Evolutionary conservation across 2,797 vertebrate species (phyloP).

Genomic region (Rhinophrynus dorsalis): DNA sequence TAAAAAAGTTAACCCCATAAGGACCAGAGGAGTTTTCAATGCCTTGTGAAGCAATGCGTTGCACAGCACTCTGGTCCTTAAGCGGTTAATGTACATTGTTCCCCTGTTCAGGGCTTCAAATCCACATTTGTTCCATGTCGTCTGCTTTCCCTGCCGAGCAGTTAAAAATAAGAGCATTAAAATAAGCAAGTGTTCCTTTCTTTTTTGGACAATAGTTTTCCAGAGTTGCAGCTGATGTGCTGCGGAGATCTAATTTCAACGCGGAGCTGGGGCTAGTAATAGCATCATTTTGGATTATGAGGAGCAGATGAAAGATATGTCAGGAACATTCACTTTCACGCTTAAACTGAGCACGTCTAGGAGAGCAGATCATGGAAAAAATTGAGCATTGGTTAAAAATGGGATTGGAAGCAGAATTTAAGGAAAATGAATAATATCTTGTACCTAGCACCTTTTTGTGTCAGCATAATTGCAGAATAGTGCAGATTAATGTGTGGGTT

Average conservation of each 20-base stretch:
- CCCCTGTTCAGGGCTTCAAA: too few species aligned
- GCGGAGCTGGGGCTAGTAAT: conserved; percentile 11
- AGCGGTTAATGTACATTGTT: too few species aligned
- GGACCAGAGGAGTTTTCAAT: too few species aligned
- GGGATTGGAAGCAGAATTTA: conserved; percentile 3
- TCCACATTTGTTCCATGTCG: not conserved
- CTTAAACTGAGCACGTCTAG: conserved; percentile 22
- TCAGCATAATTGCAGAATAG: too few species aligned
- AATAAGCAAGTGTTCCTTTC: not conserved
- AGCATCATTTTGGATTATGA: conserved; percentile 43
- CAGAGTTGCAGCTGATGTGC: conserved; percentile 18
- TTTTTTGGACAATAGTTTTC: conserved; percentile 19
- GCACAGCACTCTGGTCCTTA: too few species aligned
- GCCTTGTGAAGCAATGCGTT: too few species aligned
- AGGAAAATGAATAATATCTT: conserved; percentile 15
- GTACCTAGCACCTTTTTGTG: conserved; percentile 7
- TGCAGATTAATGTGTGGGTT: not conserved
- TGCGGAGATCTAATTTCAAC: conserved; percentile 28
- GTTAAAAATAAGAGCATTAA: not conserved
- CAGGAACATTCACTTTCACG: conserved; percentile 18
- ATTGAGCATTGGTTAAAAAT: conserved; percentile 4
- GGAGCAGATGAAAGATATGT: conserved; percentile 43
- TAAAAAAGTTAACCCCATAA: too few species aligned
- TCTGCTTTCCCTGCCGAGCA: not conserved
- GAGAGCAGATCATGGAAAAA: conserved; percentile 41